Conservation (phyloP, 2,888 invertebrate species). For the Acanthacorydalis orientalis region DNA sequence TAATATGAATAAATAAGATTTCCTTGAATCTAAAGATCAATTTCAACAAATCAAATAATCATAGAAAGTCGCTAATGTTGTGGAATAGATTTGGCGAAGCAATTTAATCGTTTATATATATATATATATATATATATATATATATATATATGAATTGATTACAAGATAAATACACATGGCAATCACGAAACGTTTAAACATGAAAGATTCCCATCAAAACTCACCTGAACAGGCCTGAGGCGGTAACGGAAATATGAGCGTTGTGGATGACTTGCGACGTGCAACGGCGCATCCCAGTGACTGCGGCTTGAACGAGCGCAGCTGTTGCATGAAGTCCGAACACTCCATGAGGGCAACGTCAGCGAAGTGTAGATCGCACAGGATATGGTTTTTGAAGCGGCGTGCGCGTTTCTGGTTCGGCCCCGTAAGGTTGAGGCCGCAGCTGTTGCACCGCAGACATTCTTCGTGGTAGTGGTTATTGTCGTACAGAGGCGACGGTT, state of each 20-base stretch:
- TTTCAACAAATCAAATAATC: too few species aligned
- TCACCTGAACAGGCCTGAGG: slow-evolving; percentile 89
- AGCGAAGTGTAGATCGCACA: slow-evolving; percentile 91
- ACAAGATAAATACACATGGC: too few species aligned
- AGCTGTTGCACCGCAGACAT: slow-evolving; percentile 92
- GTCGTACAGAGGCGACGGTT: slow-evolving; percentile 81
- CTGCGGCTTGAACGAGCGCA: slow-evolving; percentile 90
- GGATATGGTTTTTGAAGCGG: slow-evolving; percentile 73
- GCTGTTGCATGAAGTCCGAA: slow-evolving; percentile 93
- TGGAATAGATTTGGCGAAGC: too few species aligned
- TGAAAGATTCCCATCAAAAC: slow-evolving; percentile 9
- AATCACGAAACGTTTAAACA: too few species aligned
- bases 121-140: too few species aligned
- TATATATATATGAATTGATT: too few species aligned
- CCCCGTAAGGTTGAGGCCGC: slow-evolving; percentile 82
- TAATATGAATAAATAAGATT: too few species aligned
- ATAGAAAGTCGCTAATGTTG: too few species aligned
- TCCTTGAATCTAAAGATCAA: too few species aligned
- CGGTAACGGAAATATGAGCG: slow-evolving; percentile 83
- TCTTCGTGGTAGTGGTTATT: slow-evolving; percentile 96
- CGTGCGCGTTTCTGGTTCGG: slow-evolving; percentile 52
- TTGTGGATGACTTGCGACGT: slow-evolving; percentile 81
- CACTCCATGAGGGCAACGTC: slow-evolving; percentile 96
- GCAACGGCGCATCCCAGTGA: slow-evolving; percentile 90
- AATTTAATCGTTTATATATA: too few species aligned